Evolutionary conservation across 2,888 invertebrate species (phyloP), one percentile per base, ranked within the genome.

Genomic region (Deroplatys truncata): DNA sequence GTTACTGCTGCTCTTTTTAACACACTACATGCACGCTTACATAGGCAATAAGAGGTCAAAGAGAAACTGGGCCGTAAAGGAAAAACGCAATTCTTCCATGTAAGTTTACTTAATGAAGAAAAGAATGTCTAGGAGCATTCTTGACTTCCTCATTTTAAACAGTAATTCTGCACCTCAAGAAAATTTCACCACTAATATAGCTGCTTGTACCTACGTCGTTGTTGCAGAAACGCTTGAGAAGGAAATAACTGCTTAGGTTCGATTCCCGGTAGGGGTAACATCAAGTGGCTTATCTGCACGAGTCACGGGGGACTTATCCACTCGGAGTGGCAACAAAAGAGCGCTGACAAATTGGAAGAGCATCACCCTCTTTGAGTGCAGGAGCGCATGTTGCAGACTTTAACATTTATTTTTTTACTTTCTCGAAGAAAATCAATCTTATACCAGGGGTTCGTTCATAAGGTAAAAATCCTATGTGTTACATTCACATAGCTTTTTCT

Each of bases 281-380:
- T 72, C 56, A 72, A 72, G 56, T 72, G 20, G 56, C 56, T 72
- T 72, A 72, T 72, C 56, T 72, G 56, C 56, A 72, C 56, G 16
- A 72, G 56, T 72, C 43, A 43, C 43, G 43, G 43, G 43, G 43
- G 43, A 43, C 43, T 43, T 43, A 43, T 43, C 56, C 25, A 72
- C 56, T 72, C 56, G 25, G 56, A 72, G 56, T 72, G 56, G 56
- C 56, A 72, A 72, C 86, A 86, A 86, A 86, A 86, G 86, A 85
- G 85, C 49, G 29, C 49, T 49, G 85, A 86, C 86, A 86, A 86
- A 86, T 86, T 86, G 86, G 56, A 56, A 86, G 28, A 28, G 86
- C 56, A 25, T 25, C 25, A 4, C 56, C 16, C 56, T 20, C 3
- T 72, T 20, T 0, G 20, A 72, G 20, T 72, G 56, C 56, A 72